phyloP scores from a whole-genome alignment of 1,140 invertebrate species.

The Sitobion miscanthi region DNA sequence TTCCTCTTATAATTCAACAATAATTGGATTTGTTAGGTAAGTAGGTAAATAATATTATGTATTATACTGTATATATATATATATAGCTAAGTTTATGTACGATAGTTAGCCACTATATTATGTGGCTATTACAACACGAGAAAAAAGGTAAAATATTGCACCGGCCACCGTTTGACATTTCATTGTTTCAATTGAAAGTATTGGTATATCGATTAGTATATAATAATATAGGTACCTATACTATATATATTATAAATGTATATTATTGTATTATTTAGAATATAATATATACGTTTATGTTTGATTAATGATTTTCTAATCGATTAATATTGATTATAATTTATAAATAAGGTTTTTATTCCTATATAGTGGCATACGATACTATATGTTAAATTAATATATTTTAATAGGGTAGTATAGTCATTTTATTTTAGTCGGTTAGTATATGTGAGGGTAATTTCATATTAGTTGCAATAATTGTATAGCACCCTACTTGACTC shows the following conservation, averaged over 20 bases:
- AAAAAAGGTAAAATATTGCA: neutral
- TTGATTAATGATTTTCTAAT: neutral
- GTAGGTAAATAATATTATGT: neutral
- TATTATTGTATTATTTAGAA: neutral
- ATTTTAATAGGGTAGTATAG: too few species aligned
- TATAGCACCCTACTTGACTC: slow-evolving; percentile 59
- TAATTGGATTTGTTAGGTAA: neutral
- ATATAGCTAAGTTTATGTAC: neutral
- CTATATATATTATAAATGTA: neutral
- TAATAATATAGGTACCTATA: neutral
- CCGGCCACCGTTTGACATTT: too few species aligned
- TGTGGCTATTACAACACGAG: neutral
- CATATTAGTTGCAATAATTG: neutral
- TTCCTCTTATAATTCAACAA: neutral
- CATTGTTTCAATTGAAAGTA: neutral
- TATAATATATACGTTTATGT: slow-evolving; percentile 12
- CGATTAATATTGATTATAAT: neutral
- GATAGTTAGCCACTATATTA: neutral
- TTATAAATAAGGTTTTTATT: neutral
- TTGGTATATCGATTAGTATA: neutral
- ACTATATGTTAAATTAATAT: neutral
- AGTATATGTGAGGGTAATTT: neutral
- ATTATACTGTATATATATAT: neutral
- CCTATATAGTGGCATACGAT: neutral
- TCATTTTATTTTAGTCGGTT: too few species aligned